Evolutionary conservation across 2,797 vertebrate species (phyloP), one percentile per base, ranked within the genome.

Genomic region (Thripadectes ignobilis): DNA sequence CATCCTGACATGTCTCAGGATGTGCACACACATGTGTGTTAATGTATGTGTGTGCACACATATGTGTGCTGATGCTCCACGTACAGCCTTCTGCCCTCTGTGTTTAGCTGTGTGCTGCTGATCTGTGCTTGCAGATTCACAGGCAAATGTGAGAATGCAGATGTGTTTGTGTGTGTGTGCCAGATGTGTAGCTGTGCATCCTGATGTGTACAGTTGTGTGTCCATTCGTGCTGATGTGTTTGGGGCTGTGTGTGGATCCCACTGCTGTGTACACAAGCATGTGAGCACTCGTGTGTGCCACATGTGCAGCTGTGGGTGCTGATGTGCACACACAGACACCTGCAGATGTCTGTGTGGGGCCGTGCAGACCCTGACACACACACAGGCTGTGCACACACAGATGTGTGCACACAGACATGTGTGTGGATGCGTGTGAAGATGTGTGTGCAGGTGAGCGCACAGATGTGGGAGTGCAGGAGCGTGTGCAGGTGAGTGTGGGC

Each of bases 371-470:
- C 29, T 54, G 52, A 13, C 18, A 54, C 29, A 19, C 20, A 18
- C 12, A 20, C 30, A 54, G 52, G 52, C 52, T 54, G 18, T 20
- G 52, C 30, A 30, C 51, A 52, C 18, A 12, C 26, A 10, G 7
- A 29, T 30, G 26, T 49, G 7, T 2, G 45, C 34, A 3, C 58
- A 5, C 43, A 30, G 76, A 18, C 3, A 0, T 1, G 0, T 0
- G 20, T 8, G 76, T 13, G 14, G 23, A 14, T 6, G 39, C 5
- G 27, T 9, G 52, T 10, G 3, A 6, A 29, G 12, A 10, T 21
- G 12, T 4, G 22, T 7, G 24, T 18, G 43, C 26, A 32, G 48
- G 24, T 32, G 61, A 8, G 12, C 39, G 58, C 24, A 27, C 24
- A 59, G n/a, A 58, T 58, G 38, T 10, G 20, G 19, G 20, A 14